Conservation (phyloP, 2,797 vertebrate genomes). For the Dryobates pubescens region DNA sequence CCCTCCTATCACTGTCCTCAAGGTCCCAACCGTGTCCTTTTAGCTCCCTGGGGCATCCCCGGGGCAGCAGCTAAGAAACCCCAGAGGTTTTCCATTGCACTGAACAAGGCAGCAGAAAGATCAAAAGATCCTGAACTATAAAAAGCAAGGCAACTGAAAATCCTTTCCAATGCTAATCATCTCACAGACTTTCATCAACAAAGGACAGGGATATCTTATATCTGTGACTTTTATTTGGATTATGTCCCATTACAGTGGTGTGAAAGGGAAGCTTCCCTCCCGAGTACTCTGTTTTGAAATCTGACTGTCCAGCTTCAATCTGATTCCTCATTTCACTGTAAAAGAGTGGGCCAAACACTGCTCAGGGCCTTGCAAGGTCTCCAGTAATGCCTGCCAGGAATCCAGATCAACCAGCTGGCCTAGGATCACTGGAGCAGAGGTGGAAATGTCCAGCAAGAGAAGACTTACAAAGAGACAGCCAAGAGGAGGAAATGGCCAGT, state of each 20-base stretch:
- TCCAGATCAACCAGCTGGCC: neutral
- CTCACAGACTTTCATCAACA: neutral
- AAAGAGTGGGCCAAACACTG: neutral
- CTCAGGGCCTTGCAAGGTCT: neutral
- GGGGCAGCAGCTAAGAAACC: neutral
- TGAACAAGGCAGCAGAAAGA: neutral
- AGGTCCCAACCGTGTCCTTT: neutral
- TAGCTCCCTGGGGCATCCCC: neutral
- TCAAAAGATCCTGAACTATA: neutral
- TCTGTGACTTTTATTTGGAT: neutral
- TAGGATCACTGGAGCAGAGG: neutral
- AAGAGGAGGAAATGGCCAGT: neutral
- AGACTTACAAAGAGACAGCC: neutral
- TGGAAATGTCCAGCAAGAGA: neutral
- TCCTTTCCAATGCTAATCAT: neutral
- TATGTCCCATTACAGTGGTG: neutral
- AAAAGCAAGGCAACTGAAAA: neutral
- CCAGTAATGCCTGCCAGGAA: neutral
- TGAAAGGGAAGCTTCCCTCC: neutral
- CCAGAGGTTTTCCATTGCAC: neutral
- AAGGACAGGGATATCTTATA: neutral
- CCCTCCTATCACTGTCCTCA: neutral
- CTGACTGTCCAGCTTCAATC: neutral
- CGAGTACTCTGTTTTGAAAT: constrained; percentile 12
- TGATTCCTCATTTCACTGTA: neutral